Conservation (phyloP, 2,113 vertebrate genomes). For the Leuciscus idus region DNA sequence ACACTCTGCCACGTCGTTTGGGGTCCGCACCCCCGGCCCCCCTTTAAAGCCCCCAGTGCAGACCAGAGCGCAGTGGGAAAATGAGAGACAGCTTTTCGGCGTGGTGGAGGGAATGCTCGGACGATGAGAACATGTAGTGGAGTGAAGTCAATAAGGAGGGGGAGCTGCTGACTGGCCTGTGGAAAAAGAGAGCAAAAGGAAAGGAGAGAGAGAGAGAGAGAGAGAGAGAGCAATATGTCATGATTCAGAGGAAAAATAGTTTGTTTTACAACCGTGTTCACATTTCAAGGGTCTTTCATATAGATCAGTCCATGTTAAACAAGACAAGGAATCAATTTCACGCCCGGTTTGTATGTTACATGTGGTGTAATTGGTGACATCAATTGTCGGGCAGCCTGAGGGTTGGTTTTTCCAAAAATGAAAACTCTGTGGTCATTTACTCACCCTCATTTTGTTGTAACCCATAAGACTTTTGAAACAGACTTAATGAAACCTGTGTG, state of each 20-base stretch:
- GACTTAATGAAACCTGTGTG: neutral
- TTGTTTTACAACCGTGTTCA: conserved; percentile 57
- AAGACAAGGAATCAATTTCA: conserved; percentile 21
- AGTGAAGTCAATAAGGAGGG: conserved; percentile 41
- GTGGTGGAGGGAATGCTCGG: conserved; percentile 59
- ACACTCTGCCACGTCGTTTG: conserved; percentile 59
- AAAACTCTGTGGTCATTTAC: neutral
- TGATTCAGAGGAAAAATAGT: conserved; percentile 53
- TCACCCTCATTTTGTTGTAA: neutral
- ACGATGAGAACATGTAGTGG: conserved; percentile 61
- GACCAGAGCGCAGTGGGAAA: conserved; percentile 54
- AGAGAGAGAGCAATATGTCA: conserved; percentile 37
- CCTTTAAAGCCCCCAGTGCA: conserved; percentile 53
- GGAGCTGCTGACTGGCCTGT: conserved; percentile 51
- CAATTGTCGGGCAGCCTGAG: neutral
- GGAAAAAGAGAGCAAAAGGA: conserved; percentile 46
- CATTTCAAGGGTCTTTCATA: conserved; percentile 38
- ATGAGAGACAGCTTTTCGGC: conserved; percentile 59
- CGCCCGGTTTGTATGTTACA: neutral
- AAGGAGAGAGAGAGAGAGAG: conserved; percentile 22
- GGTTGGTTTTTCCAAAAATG: neutral
- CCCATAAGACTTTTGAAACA: neutral
- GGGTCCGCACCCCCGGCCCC: conserved; percentile 54
- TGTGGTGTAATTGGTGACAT: neutral
- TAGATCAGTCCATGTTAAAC: conserved; percentile 41